Conservation (phyloP, 2,113 vertebrate genomes). For the Oreocharis arfaki region DNA sequence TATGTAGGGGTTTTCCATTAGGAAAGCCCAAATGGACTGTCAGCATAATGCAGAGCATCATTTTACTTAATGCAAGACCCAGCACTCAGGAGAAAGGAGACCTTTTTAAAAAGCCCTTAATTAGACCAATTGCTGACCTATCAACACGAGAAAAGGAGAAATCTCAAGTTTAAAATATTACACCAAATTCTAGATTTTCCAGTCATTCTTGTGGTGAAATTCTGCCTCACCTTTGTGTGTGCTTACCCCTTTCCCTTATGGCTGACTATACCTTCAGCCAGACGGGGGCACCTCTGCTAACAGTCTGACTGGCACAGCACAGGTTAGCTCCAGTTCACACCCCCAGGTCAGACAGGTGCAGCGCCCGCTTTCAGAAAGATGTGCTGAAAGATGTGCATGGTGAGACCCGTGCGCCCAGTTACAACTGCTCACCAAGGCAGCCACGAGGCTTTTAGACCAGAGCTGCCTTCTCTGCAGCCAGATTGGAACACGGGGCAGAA, state of each 20-base stretch:
- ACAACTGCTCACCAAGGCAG: background rate
- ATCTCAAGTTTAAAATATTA: background rate
- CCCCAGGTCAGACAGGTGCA: accelerated
- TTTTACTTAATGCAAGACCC: background rate
- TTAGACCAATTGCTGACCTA: background rate
- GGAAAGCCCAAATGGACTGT: background rate
- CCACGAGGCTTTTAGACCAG: accelerated
- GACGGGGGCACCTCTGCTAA: background rate
- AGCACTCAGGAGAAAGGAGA: background rate
- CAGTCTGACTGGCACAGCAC: background rate
- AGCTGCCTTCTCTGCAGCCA: background rate
- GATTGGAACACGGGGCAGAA: accelerated
- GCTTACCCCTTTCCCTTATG: background rate
- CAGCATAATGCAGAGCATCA: background rate
- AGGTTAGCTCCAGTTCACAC: background rate
- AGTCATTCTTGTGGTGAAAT: background rate
- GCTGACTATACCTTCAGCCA: background rate
- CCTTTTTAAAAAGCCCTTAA: background rate
- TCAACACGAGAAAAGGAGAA: background rate
- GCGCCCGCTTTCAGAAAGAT: background rate
- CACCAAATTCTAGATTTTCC: background rate
- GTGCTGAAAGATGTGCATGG: background rate
- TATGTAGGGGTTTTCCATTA: background rate
- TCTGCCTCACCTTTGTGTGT: background rate
- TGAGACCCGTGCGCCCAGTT: background rate